Base-by-base conservation (phyloP, 2,888 invertebrate species). In the Pollenia griseotomentosa region DNA sequence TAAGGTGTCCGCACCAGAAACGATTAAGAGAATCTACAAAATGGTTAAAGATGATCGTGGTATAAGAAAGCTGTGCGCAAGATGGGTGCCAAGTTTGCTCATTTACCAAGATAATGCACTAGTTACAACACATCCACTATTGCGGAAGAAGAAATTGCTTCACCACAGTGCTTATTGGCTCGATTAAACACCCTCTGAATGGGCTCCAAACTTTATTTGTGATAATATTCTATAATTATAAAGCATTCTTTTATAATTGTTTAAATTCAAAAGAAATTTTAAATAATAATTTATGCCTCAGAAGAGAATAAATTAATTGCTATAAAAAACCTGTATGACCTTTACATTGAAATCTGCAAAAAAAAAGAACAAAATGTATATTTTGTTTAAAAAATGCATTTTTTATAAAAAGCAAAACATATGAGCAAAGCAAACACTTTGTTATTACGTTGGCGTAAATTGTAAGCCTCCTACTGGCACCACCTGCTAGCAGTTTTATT, bases 301-400 rank as follows among this genome's bases (percentile, higher is more conserved):
- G 46, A 44, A 12, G 6, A 73, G 57, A 33, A 46, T 10, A 65
- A 70, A 44, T 44, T 40, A n/a, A 42, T 7, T 42, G n/a, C 9
- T 12, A 40, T 40, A 33, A n/a, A 46, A 46, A 46, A 11, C 16
- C 6, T 0, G 9, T 46, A 66, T 83, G 74, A 86, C 82, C 86
- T 83, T 86, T 73, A 74, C 86, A 86, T 75, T 86, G 86, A 74
- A 86, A 77, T 81, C 19, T 51, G 51, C 46, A 16, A 57, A 75
- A 63, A 10, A 33, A 16, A 8, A 71, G 42, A 65, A 16, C 7
- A 33, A 33, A 14, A 44, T 77, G n/a, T 57, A 61, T 59, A n/a
- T 55, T 65, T 42, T 23, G 42, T 33, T 16, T 40, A 63, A 46
- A 71, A 65, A 9, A 44, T 1, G 16, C 48, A 14, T 40, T 46